Evolutionary conservation across 2,888 invertebrate genomes (phyloP).

Genomic region (Caenorhabditis becei): DNA sequence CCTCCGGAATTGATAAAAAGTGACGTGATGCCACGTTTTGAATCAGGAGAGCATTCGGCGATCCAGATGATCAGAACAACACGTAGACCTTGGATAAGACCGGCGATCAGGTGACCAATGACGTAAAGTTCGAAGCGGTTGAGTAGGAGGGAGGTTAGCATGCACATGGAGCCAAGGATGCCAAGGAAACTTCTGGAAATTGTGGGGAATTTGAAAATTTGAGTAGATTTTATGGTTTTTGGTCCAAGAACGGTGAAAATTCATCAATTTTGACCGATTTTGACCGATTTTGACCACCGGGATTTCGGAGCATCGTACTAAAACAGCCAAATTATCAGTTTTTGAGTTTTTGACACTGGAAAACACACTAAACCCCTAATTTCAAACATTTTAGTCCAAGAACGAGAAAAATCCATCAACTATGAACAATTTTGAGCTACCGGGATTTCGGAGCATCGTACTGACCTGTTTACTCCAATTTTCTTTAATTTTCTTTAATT

Average conservation of each 20-base stretch:
- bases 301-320: too few species aligned
- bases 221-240: constrained; percentile 27
- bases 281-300: too few species aligned
- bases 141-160: constrained; percentile 66
- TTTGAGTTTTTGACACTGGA: too few species aligned
- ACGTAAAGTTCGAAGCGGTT: constrained; percentile 73
- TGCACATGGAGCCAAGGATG: constrained; percentile 68
- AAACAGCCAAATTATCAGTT: too few species aligned
- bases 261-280: not conserved
- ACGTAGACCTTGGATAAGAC: constrained; percentile 67
- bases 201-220: constrained; percentile 28
- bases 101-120: constrained; percentile 74
- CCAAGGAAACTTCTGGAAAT: constrained; percentile 69
- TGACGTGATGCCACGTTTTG: constrained; percentile 70
- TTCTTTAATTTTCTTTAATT: too few species aligned
- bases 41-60: constrained; percentile 75
- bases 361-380: not conserved
- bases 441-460: too few species aligned
- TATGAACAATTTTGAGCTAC: too few species aligned
- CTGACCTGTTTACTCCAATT: too few species aligned
- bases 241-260: not conserved
- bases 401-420: too few species aligned
- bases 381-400: not conserved
- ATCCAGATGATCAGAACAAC: constrained; percentile 75
- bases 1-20: constrained; percentile 75